phyloP scores from a whole-genome alignment of 2,113 vertebrate genomes.

The Trichechus manatus region DNA sequence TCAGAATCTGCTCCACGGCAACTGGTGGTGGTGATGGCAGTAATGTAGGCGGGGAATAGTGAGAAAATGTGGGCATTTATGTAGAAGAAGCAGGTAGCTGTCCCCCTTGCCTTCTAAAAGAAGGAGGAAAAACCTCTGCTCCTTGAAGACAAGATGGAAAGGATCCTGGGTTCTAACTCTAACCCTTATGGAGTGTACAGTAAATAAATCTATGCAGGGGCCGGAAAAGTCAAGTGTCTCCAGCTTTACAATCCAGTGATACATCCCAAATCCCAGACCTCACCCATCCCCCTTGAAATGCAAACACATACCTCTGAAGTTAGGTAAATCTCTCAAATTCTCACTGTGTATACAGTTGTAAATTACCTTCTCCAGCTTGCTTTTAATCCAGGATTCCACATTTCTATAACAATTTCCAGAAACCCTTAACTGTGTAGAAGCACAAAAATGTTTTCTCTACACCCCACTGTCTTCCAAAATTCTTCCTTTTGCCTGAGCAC shows the following conservation, averaged over 20 bases:
- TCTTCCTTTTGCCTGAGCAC: neutral
- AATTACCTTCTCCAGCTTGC: neutral
- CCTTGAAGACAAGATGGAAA: neutral
- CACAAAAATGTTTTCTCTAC: constrained; percentile 1
- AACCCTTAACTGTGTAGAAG: neutral
- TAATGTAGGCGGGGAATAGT: neutral
- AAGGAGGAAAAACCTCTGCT: neutral
- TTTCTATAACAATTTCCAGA: neutral
- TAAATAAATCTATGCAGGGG: neutral
- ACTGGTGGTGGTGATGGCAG: neutral
- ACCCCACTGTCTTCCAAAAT: neutral
- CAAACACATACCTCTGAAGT: neutral
- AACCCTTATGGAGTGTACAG: neutral
- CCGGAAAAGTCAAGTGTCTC: neutral
- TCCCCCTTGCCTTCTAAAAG: neutral
- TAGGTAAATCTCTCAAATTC: neutral
- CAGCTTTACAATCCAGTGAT: neutral
- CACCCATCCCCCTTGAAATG: neutral
- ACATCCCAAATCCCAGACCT: neutral
- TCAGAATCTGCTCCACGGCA: neutral
- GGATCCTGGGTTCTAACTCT: neutral
- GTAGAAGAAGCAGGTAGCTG: neutral
- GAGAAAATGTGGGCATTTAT: neutral
- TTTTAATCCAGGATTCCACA: neutral
- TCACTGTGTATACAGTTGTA: neutral